A percentile compares a stretch with the other conserved stretches of the same genome.
Evolutionary conservation across 2,113 vertebrate species (phyloP).

Genomic region (Parus major): DNA sequence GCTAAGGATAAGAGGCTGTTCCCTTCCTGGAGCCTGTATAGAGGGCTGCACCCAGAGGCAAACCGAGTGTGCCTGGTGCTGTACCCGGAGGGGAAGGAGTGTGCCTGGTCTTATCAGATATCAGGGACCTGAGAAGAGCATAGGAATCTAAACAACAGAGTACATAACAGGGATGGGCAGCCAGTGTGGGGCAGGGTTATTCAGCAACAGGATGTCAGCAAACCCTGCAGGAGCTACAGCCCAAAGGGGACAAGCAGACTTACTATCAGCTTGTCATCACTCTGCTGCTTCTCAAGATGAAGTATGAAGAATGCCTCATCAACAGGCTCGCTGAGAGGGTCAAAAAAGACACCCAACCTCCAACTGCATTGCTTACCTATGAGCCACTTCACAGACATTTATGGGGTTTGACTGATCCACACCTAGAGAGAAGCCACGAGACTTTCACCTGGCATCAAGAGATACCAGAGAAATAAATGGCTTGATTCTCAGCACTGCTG

Average conservation of each 20-base stretch:
- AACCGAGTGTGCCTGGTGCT: background rate
- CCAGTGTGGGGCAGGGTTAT: background rate
- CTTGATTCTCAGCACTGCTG: background rate
- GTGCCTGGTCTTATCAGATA: background rate
- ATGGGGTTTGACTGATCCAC: background rate
- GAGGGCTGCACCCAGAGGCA: background rate
- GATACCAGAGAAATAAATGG: background rate
- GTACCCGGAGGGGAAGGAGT: background rate
- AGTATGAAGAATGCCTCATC: background rate
- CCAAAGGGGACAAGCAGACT: rapidly evolving
- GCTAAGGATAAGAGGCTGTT: background rate
- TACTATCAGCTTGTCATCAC: background rate
- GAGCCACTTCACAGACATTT: background rate
- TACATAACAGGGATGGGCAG: background rate
- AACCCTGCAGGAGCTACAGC: background rate
- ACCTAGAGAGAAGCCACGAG: background rate
- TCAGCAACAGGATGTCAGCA: background rate
- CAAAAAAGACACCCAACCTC: background rate
- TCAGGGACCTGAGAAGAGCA: background rate
- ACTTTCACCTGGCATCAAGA: background rate
- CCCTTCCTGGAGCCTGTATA: background rate
- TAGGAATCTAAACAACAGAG: background rate
- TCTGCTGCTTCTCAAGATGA: background rate
- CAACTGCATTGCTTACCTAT: background rate
- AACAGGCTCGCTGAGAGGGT: background rate